Evolutionary conservation across 2,888 invertebrate species (phyloP).

Genomic region (Adelphocoris suturalis): DNA sequence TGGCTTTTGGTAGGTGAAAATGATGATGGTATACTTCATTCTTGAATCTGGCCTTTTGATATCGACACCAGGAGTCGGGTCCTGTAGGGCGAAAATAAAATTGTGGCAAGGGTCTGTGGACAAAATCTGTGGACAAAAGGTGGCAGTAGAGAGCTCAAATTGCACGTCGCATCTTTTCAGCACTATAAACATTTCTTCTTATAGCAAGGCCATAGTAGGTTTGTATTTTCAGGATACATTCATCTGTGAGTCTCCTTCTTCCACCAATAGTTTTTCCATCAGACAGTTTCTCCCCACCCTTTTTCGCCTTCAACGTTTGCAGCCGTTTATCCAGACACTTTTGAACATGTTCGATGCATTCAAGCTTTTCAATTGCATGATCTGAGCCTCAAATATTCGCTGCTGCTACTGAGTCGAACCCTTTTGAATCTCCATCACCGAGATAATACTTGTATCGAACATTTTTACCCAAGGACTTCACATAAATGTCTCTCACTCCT

Average conservation of each 20-base stretch:
- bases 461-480: constrained; percentile 25
- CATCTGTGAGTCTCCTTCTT: no score
- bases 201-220: no score
- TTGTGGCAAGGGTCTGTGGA: no score
- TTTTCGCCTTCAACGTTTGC: constrained; percentile 72
- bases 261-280: constrained; percentile 72
- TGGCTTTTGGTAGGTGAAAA: no score
- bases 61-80: no score
- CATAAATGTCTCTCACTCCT: constrained; percentile 70
- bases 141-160: background rate
- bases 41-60: no score
- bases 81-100: no score
- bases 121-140: no score
- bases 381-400: constrained; percentile 65
- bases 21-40: no score
- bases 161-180: no score
- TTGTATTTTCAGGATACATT: no score
- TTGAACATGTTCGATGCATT: constrained; percentile 50
- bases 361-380: constrained; percentile 11
- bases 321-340: constrained; percentile 72
- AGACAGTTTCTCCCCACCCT: constrained; percentile 75
- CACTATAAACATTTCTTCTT: no score
- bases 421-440: constrained; percentile 68
- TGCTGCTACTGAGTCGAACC: constrained; percentile 43
- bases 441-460: constrained; percentile 72